Percentiles rank a stretch among this genome's conserved stretches.
These are phyloP conservation scores for Phylloscopus whistleri DNA, from an alignment of 2,113 vertebrate genomes.

Conservation along the genomic window DNA sequence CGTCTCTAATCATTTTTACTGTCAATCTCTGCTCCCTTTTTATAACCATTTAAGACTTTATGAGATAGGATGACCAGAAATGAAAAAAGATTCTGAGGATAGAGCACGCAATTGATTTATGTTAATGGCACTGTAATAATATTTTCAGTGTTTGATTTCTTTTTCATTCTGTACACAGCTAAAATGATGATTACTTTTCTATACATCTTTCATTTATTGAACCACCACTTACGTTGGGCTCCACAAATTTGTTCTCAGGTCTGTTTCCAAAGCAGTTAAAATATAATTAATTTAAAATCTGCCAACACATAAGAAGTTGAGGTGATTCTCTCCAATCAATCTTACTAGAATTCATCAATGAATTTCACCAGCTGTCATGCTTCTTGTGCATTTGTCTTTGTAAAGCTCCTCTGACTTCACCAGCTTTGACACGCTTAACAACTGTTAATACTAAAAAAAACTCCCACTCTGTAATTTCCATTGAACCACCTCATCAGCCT, in stretches of 20 bases:
- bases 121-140: conserved; percentile 43
- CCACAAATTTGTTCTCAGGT: conserved; percentile 5
- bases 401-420: conserved; percentile 18
- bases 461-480: conserved; percentile 41
- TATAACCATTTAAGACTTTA: conserved; percentile 48
- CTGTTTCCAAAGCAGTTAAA: conserved; percentile 34
- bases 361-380: conserved; percentile 31
- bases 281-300: conserved; percentile 42
- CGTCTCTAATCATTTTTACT: conserved; percentile 14
- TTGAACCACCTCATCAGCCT: not conserved
- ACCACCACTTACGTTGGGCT: not conserved
- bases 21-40: conserved; percentile 19
- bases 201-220: conserved; percentile 13
- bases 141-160: conserved; percentile 56
- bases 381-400: conserved; percentile 18
- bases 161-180: conserved; percentile 45
- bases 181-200: conserved; percentile 43
- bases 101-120: conserved; percentile 41
- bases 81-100: conserved; percentile 28
- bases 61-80: conserved; percentile 42
- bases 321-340: conserved; percentile 25
- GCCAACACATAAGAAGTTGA: not conserved
- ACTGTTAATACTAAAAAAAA: not conserved
- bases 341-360: conserved; percentile 42
- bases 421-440: conserved; percentile 31